Evolutionary conservation across 2,797 vertebrate species (phyloP).

Genomic region (Malacoraja senta): DNA sequence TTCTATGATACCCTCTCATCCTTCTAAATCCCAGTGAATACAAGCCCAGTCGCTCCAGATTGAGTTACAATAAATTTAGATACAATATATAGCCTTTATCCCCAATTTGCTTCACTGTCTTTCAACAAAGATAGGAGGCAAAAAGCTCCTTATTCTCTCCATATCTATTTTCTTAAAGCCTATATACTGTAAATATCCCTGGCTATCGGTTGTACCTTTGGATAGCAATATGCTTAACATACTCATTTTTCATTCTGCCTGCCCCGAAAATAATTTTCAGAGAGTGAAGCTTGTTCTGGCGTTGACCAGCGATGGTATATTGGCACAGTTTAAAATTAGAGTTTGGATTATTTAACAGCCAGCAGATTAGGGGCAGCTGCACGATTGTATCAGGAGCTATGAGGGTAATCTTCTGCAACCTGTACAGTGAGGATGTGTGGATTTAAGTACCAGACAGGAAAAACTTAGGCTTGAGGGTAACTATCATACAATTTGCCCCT

Average conservation of each 20-base stretch:
- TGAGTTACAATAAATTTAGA: no score
- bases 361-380: not conserved
- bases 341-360: not conserved
- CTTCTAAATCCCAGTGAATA: no score
- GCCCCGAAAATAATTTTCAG: not conserved
- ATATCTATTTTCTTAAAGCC: not conserved
- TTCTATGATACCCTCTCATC: no score
- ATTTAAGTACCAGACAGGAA: not conserved
- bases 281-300: not conserved
- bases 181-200: not conserved
- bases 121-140: not conserved
- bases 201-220: not conserved
- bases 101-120: not conserved
- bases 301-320: not conserved
- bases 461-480: not conserved
- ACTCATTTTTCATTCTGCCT: not conserved
- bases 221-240: not conserved
- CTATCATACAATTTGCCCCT: not conserved
- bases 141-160: not conserved
- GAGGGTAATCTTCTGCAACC: not conserved
- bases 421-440: not conserved
- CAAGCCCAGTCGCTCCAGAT: no score
- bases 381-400: not conserved
- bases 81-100: not conserved
- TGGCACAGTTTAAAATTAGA: not conserved